Base-by-base conservation (phyloP, 2,113 vertebrate species). In the Pseudopipra pipra region DNA sequence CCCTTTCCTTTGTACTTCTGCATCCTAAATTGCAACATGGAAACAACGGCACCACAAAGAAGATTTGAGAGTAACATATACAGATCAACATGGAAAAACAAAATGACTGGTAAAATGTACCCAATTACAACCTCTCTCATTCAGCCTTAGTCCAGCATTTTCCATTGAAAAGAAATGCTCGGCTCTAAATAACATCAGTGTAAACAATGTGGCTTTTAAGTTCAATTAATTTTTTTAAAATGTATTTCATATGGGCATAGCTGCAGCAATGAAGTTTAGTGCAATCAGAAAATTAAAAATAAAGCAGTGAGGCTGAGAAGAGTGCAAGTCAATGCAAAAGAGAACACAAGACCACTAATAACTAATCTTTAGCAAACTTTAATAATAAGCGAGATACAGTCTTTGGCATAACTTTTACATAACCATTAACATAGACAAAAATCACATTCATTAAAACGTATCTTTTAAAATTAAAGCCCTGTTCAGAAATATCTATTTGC, bases 1-100 rank as follows among this genome's bases (percentile, higher is more conserved):
- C 39, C 44, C 55, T 61, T 70, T 46, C 44, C 41, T 24, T 39
- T 62, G 14, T 72, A 63, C 9, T 76, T 65, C 78, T 84, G 55
- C 56, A 85, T 35, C 33, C 55, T 65, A 62, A 84, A 85, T 25
- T n/a, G 44, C 51, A 77, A 79, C 35, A 77, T 8, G 14, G n/a
- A 90, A 75, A 77, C 43, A 82, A 61, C 7, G 10, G 44, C 27
- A 84, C 21, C 74, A 93, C 41, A 67, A 93, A 62, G 27, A 86
- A 51, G 33, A 66, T 44, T 43, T 82, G 35, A 77, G 27, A 79
- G 28, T 39, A 79, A 76, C 5, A 55, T 2, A 44, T 24, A 70
- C 30, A 83, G 77, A 68, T 52, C 27, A 74, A 85, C 14, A 63
- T 1, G 4, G 39, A 49, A 77, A 95, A 89, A 2, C 21, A 63